Evolutionary conservation across 2,113 vertebrate species (phyloP).

Genomic region (Amia ocellicauda): DNA sequence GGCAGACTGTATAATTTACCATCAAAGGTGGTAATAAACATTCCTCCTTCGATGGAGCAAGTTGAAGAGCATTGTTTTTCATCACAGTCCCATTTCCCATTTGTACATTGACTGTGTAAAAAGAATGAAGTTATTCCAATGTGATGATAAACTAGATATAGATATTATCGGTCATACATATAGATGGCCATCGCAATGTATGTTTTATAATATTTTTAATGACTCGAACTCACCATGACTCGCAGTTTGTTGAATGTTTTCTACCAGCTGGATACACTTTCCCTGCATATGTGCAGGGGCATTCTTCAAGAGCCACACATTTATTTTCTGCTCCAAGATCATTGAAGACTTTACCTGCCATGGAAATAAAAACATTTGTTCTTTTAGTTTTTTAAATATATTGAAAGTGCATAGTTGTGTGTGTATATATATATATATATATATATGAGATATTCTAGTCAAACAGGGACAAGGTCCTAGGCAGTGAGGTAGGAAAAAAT

Average conservation of each 20-base stretch:
- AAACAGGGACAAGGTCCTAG: too few species aligned
- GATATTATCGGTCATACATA: too few species aligned
- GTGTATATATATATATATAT: too few species aligned
- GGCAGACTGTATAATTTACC: constrained; percentile 55
- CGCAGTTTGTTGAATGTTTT: constrained; percentile 44
- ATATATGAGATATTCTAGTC: too few species aligned
- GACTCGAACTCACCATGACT: constrained; percentile 49
- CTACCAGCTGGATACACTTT: constrained; percentile 34
- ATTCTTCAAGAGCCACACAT: constrained; percentile 39
- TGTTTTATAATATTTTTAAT: background rate
- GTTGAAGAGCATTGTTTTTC: constrained; percentile 30
- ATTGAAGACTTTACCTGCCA: background rate
- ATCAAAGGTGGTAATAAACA: constrained; percentile 60
- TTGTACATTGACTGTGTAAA: constrained; percentile 42
- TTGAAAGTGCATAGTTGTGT: too few species aligned
- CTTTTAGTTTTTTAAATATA: background rate
- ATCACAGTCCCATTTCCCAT: constrained; percentile 53
- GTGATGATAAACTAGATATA: background rate
- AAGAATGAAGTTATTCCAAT: background rate
- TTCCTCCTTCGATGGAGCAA: constrained; percentile 57
- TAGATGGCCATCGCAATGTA: too few species aligned
- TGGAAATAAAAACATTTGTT: background rate
- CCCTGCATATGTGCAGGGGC: constrained; percentile 47
- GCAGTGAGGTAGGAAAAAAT: too few species aligned
- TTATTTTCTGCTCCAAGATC: constrained; percentile 50